Base-by-base conservation (phyloP, 2,113 vertebrate species). In the Acanthochromis polyacanthus region DNA sequence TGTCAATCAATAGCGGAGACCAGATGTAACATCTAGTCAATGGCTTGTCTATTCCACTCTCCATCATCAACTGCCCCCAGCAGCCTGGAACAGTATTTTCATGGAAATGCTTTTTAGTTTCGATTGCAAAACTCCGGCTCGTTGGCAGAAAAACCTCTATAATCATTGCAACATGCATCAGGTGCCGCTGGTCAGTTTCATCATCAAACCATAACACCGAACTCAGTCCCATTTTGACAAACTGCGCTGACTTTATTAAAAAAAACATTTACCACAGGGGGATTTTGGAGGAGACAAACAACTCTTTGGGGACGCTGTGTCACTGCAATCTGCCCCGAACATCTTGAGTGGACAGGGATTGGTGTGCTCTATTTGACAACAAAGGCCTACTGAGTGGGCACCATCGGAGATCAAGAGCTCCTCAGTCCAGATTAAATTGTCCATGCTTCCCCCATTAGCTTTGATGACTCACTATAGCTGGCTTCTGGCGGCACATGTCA, bases 361-460 rank as follows among this genome's bases (percentile, higher is more conserved):
- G 80, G 80, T 84, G 87, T 83, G 88, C 89, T 91, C 88, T 76
- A 89, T 93, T 91, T 89, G 87, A 89, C 90, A 92, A 89, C 90
- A 93, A 92, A 93, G 82, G 77, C 85, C 80, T 62, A 70, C 28
- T 84, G 90, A 93, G 87, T 86, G 88, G 87, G 89, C 75, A 90
- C 82, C 88, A 91, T 90, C 80, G 73, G 75, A 88, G 91, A 91
- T 92, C 86, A 91, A 94, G 90, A 70, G 82, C 90, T 91, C 84
- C 92, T 82, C 88, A 91, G 82, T 87, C 85, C 88, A 91, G 90
- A 93, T 88, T 91, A 90, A 93, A 94, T 91, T 92, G 91, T 83
- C 86, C 91, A 89, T 93, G 88, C 80, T 85, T 89, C 75, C 83
- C 81, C 82, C 75, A 92, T 91, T 91, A 90, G 83, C 87, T 89